Base-by-base conservation (phyloP, 2,113 vertebrate species). In the Nyctereutes procyonoides region DNA sequence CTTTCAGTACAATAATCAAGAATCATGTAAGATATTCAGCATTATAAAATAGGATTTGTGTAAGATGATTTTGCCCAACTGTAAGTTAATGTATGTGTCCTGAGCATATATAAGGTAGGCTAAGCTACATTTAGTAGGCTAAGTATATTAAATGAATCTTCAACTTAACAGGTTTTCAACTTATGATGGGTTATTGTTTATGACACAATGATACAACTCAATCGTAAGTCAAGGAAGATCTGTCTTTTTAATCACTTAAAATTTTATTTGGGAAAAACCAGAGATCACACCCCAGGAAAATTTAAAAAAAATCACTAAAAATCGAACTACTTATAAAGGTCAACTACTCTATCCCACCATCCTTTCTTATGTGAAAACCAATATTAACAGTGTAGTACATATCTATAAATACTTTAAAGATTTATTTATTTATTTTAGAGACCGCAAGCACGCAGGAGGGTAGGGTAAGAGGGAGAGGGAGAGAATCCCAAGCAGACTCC, bases 221-320 rank as follows among this genome's bases (percentile, higher is more conserved):
- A 79, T n/a, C 17, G 3, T 20, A 79, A 79, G 24, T 55, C 51
- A 79, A 55, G 28, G 76, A 79, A 32, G 51, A 79, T 55, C 4
- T n/a, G 17, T 79, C 5, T 65, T 88, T 76, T 93, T 81, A 51
- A 95, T 85, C 30, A 86, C 38, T 73, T 90, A 16, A 88, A 96
- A 76, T 85, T 97, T 88, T 91, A 93, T 76, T 73, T 79, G 58
- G 38, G 12, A 92, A 93, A 96, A 92, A 79, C 13, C 7, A 95
- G 24, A 93, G 48, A 86, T 65, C 30, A 48, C 30, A 48, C 73
- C 73, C 63, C 19, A 67, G 63, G 32, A 69, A 69, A 69, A 69
- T 32, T n/a, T 15, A 89, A 91, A 94, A 94, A 63, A 69, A 85
- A 51, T n/a, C 24, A 96, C 28, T 86, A 35, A 87, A 8, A 96